These are phyloP conservation scores for Desmophyllum pertusum DNA, from an alignment of 92 coral and sea anemone species.

Conservation along the genomic window DNA sequence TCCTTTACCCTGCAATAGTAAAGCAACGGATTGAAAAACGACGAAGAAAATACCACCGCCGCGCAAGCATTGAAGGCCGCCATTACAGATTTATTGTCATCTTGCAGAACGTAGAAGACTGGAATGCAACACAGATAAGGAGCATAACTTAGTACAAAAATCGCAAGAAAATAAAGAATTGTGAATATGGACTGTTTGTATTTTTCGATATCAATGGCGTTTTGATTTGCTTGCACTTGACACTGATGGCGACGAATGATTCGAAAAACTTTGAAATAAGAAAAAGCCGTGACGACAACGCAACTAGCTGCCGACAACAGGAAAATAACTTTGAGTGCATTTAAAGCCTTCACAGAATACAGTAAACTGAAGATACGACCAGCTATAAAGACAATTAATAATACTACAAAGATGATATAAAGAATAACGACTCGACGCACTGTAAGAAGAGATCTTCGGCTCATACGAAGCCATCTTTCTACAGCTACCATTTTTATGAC, in stretches of 20 bases:
- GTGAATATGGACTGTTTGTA: not conserved
- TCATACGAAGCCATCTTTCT: not conserved
- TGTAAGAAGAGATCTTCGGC: constrained; percentile 20
- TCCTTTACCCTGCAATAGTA: not conserved
- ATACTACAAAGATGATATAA: not conserved
- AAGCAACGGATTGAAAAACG: not conserved
- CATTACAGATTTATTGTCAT: too few species aligned
- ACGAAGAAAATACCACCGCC: not conserved
- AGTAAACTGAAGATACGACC: not conserved
- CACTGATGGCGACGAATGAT: not conserved
- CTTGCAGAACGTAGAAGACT: not conserved
- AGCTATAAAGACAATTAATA: not conserved
- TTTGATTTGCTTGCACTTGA: not conserved
- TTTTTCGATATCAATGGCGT: not conserved
- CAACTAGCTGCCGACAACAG: not conserved
- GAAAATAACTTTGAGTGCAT: not conserved
- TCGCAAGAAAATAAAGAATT: not conserved
- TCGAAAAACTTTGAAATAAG: constrained; percentile 5
- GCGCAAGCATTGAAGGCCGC: not conserved
- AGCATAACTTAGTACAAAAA: not conserved
- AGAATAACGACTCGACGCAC: not conserved
- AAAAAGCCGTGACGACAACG: not conserved
- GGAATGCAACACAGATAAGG: not conserved
- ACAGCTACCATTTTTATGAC: not conserved
- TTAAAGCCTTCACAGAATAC: not conserved